Base-by-base conservation (phyloP, 2,888 invertebrate genomes). In the Drosophila anomalipes region DNA sequence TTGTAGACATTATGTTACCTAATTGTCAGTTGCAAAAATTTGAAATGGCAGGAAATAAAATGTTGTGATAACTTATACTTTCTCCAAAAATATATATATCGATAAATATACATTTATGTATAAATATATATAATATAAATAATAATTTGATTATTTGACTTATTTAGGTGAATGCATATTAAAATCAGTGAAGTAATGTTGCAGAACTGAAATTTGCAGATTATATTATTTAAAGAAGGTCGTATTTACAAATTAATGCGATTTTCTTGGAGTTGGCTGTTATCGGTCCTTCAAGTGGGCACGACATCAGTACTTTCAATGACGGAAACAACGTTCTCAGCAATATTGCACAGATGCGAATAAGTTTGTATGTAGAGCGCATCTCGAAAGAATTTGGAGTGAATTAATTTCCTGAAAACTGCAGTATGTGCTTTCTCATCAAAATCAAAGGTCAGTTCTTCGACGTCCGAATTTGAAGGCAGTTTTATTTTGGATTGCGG, bases 281-380 rank as follows among this genome's bases (percentile, higher is more conserved):
- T 19, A 6, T 6, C 0, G 14, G n/a, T 1, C 19, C 3, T 19
- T 71, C 35, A 82, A 30, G 65, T 70, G 0, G 77, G 69, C 35
- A 83, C 79, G n/a, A 84, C 58, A 16, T 81, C 83, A 0, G 89
- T 89, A 72, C 91, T 89, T 57, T 92, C 92, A 53, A 92, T 92
- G 10, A 92, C 77, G 1, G 92, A 92, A 4, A 89, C 92, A 74
- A 92, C 85, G 49, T 92, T 79, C 60, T 92, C 92, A 3, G 81
- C 69, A 60, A 91, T 79, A 53, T 88, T 82, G 54, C 92, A 91
- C 49, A 92, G 52, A 51, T 89, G 83, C 4, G 92, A 84, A 35
- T 92, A 92, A 6, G 92, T 92, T 41, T 92, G 92, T 22, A 92
- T 77, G 41, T 91, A 92, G 26, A 92, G 77, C 0, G 88, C 57